Conservation (phyloP, 2,113 vertebrate species). For the Salvelinus sp. region DNA sequence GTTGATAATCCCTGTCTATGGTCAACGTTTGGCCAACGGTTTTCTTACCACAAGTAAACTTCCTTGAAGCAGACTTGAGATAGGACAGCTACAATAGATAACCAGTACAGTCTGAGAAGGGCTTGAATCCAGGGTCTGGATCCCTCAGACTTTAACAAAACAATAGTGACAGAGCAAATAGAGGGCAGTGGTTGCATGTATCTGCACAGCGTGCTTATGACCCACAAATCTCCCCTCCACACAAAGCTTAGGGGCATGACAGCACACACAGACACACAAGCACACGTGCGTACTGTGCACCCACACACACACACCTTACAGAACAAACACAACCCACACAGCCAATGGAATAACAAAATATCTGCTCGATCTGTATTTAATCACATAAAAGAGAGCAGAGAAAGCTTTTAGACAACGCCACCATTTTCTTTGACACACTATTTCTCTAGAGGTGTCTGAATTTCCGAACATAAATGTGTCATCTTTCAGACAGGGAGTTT, state of each 20-base stretch:
- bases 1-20: neutral
- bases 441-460: neutral
- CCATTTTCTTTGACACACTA: neutral
- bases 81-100: neutral
- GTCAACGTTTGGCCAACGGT: neutral
- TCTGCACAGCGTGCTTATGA: slow-evolving; percentile 36
- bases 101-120: neutral
- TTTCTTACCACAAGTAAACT: no score
- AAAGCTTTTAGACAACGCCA: neutral
- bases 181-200: slow-evolving; percentile 22
- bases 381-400: neutral
- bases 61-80: neutral
- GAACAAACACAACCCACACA: neutral
- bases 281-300: neutral
- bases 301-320: neutral
- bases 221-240: slow-evolving; percentile 12
- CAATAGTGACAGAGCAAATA: neutral
- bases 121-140: neutral
- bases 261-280: slow-evolving; percentile 10
- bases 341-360: slow-evolving; percentile 9
- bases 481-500: neutral
- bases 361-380: no score
- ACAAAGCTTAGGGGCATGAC: slow-evolving; percentile 2
- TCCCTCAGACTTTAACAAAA: neutral
- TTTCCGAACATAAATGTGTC: neutral